phyloP scores from a whole-genome alignment of 2,113 vertebrate species.

The Meriones unguiculatus region DNA sequence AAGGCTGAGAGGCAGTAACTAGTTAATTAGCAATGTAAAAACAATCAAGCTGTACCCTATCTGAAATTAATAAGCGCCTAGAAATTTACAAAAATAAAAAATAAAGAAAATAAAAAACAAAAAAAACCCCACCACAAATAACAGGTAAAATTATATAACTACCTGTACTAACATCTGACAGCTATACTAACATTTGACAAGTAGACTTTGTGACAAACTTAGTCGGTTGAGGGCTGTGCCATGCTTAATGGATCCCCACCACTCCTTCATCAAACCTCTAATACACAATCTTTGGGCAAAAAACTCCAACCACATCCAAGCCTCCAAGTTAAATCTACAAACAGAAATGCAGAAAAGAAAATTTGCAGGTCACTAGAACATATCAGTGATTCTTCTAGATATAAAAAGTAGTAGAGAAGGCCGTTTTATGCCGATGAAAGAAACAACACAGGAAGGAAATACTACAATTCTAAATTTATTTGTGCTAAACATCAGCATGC shows the following conservation, averaged over 20 bases:
- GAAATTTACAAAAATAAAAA: not conserved
- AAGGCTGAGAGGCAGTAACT: not conserved
- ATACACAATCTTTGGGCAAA: no score
- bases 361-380: no score
- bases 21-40: slow-evolving; percentile 7
- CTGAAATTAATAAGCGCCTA: not conserved
- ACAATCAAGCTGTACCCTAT: not conserved
- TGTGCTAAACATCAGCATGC: not conserved
- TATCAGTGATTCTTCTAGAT: no score
- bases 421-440: not conserved
- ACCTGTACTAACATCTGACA: no score
- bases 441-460: not conserved
- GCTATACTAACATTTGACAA: not conserved
- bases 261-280: no score
- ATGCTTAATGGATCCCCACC: no score
- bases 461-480: not conserved
- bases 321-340: no score
- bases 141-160: no score
- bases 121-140: no score
- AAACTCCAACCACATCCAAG: no score
- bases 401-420: not conserved
- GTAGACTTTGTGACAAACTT: not conserved
- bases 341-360: no score
- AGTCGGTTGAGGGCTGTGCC: no score
- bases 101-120: not conserved